phyloP scores from a whole-genome alignment of 2,797 vertebrate species.

The Labroides dimidiatus region DNA sequence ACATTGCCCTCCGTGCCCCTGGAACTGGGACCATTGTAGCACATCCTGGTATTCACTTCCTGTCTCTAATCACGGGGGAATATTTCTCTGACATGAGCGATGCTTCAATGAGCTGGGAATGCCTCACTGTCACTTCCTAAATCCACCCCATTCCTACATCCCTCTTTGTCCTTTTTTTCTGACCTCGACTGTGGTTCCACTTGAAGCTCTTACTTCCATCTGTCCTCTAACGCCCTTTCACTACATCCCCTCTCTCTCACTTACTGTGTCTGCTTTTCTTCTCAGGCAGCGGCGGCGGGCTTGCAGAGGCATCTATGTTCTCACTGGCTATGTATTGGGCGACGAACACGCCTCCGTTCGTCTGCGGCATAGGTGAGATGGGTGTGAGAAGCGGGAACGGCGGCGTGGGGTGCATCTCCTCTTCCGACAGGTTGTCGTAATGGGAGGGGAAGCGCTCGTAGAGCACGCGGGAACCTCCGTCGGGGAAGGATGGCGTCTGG shows the following conservation, averaged over 20 bases:
- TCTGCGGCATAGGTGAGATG: conserved; percentile 86
- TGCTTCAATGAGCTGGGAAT: conserved; percentile 44
- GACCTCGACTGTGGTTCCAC: conserved; percentile 2
- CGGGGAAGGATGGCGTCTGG: conserved; percentile 80
- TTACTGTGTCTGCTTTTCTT: conserved; percentile 98
- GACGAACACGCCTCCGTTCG: conserved; percentile 81
- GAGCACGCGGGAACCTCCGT: conserved; percentile 81
- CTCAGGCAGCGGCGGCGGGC: conserved; percentile 94
- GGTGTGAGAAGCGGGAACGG: conserved; percentile 85
- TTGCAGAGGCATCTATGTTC: conserved; percentile 83
- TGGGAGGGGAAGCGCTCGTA: conserved; percentile 94
- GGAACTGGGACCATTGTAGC: conserved; percentile 72
- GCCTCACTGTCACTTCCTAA: conserved; percentile 30
- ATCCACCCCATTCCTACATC: conserved; percentile 30
- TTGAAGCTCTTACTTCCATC: conserved; percentile 1
- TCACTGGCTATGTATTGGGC: conserved; percentile 84
- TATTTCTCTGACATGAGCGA: conserved; percentile 69
- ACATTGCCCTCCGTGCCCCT: conserved; percentile 62
- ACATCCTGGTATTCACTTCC: conserved; percentile 79
- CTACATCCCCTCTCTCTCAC: conserved; percentile 57
- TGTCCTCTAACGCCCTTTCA: conserved; percentile 7
- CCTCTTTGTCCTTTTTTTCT: conserved; percentile 14
- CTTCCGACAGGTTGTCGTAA: conserved; percentile 94
- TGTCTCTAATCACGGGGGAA: conserved; percentile 66
- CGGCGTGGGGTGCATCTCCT: conserved; percentile 83